Percentiles rank a stretch among this genome's conserved stretches.
phyloP scores from a whole-genome alignment of 2,113 vertebrate genomes.

The Notarius quadriscutis region DNA sequence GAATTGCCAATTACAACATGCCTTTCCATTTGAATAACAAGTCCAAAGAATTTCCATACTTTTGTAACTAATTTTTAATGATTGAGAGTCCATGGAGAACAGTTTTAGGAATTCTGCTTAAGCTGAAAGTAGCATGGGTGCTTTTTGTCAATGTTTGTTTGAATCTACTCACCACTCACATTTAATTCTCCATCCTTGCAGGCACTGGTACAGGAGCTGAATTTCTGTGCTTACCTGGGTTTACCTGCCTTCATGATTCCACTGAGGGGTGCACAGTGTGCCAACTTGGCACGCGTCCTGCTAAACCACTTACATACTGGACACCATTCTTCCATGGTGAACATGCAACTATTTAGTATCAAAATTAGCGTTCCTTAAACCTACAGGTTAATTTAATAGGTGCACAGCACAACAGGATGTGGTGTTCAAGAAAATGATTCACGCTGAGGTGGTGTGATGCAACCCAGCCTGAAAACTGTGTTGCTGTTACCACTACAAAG shows the following conservation, averaged over 20 bases:
- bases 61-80: background rate
- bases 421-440: background rate
- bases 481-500: background rate
- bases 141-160: constrained; percentile 16
- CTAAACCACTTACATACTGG: constrained; percentile 88
- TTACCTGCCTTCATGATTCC: constrained; percentile 87
- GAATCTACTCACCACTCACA: background rate
- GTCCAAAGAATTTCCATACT: no score
- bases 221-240: constrained; percentile 90
- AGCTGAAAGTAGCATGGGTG: background rate
- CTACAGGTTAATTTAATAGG: background rate
- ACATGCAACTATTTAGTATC: constrained; percentile 4
- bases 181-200: constrained; percentile 56
- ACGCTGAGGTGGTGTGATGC: background rate
- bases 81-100: no score
- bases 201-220: constrained; percentile 87
- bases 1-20: no score
- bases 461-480: background rate
- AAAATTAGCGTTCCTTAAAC: background rate
- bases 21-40: no score
- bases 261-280: constrained; percentile 76
- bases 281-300: constrained; percentile 85
- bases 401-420: no score
- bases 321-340: constrained; percentile 89
- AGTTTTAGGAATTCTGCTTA: background rate